Base-by-base conservation (phyloP, 2,888 invertebrate species). In the Tuberolachnus salignus region DNA sequence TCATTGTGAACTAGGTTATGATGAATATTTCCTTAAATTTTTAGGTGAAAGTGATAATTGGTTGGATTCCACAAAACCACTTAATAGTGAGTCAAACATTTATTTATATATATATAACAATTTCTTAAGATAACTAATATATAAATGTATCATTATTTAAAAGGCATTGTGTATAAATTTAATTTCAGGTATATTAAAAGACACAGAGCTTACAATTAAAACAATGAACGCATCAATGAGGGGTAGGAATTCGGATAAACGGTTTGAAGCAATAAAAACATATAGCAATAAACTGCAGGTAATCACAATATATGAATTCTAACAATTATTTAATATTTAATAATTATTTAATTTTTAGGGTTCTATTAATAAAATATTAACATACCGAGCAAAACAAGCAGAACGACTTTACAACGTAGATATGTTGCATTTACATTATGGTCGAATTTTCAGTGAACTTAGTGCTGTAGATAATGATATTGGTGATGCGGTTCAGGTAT, bases 371-470 rank as follows among this genome's bases (percentile, higher is more conserved):
- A 78, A 78, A n/a, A 49, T 78, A 78, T 78, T 78, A 51, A 59
- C 78, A 42, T 69, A 66, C n/a, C 78, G 87, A 81, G 90, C 91
- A 67, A 89, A 90, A 84, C 89, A 93, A 83, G 92, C 91, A 83
- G 92, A 93, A 84, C 91, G 91, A 83, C 89, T 91, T 83, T 93
- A 91, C 84, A 91, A 90, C 11, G 87, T 94, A 34, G 92, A 93
- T 84, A 93, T 93, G 85, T 86, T 94, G 55, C 94, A 94, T 84
- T 90, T 91, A 0, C 92, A 92, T 44, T 81, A 80, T 26, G 93
- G 93, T 0, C 89, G 92, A 66, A 88, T 94, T 80, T 93, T 93
- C 84, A 92, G 92, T 83, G 94, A 94, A 85, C 94, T 94, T 93
- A 93, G 93, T 84, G 92, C 91, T 49, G 90, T 92, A 72, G 94